Evolutionary conservation across 2,113 vertebrate species (phyloP), one percentile per base, ranked within the genome.

Genomic region (Seriola rivoliana): DNA sequence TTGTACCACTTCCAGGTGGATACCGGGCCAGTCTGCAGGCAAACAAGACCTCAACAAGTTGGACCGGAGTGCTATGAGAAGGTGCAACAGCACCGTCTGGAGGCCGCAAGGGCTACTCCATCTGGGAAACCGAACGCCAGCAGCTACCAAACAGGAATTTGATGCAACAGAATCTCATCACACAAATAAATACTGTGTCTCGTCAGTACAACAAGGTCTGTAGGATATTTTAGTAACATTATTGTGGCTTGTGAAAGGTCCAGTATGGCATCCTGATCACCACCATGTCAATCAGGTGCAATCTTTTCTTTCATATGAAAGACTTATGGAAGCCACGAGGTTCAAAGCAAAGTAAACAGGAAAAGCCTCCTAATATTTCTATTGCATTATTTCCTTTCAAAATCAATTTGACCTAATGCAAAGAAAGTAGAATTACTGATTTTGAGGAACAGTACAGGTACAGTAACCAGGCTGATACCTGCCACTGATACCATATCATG

Each of bases 1-100:
- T 88, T 91, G 89, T 90, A 91, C 84, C 84, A 88, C 89, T 91
- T 93, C 91, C 94, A 94, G 94, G 93, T 94, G 93, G 91, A 87
- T 77, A 65, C 36, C 21, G 46, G 80, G 81, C 73, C 82, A 63
- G 85, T 42, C 29, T 29, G 16, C 36, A 46, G 70, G 25, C 83
- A 86, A 88, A 85, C 73, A 77, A 68, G 85, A 58, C 34, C 3
- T 19, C 71, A 42, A 1, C 48, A 0, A 3, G 9, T 40, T 5
- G 6, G 40, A 55, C 32, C 1, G 40, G 11, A 21, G 63, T 1
- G n/a, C 4, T 23, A 38, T 44, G 65, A 19, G n/a, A 32, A 64
- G 78, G 76, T 52, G 76, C 87, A 85, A 84, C 81, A 87, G 81
- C 77, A 62, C 82, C 52, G 68, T 73, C 88, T 34, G 1, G 5